A percentile compares a stretch with the other conserved stretches of the same genome.
Conservation (phyloP, 1,140 invertebrate genomes). For the Cydia amplana region DNA sequence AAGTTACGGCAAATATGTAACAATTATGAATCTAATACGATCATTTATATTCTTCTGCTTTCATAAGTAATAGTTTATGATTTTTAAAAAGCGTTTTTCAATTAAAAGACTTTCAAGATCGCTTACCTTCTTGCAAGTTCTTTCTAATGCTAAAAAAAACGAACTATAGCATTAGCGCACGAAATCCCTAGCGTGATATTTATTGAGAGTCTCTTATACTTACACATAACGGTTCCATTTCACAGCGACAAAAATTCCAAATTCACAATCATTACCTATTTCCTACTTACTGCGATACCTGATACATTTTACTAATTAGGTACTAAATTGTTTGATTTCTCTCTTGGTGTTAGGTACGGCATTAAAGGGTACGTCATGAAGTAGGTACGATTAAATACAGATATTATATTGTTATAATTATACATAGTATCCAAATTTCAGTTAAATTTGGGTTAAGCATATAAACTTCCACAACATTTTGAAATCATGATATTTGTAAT, state of each 20-base stretch:
- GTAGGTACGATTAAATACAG: not conserved
- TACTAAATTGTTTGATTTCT: conserved; percentile 10
- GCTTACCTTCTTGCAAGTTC: too few relatives aligned
- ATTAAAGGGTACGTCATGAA: not conserved
- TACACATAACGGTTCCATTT: conserved; percentile 5
- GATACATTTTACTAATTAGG: conserved; percentile 2
- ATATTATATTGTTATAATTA: not conserved
- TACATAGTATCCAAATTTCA: not conserved
- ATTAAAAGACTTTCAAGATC: too few relatives aligned
- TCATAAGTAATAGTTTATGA: too few relatives aligned
- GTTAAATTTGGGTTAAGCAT: not conserved
- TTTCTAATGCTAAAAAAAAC: too few relatives aligned
- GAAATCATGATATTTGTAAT: too few relatives aligned
- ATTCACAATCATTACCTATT: conserved; percentile 14
- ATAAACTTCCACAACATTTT: too few relatives aligned
- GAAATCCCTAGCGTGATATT: not conserved
- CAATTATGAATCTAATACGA: too few relatives aligned
- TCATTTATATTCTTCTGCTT: too few relatives aligned
- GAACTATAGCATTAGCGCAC: not conserved
- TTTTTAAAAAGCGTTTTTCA: too few relatives aligned
- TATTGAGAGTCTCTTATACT: not conserved
- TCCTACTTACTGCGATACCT: not conserved
- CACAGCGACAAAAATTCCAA: not conserved
- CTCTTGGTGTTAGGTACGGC: not conserved
- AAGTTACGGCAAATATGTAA: too few relatives aligned